Evolutionary conservation across 2,113 vertebrate species (phyloP), one percentile per base, ranked within the genome.

Genomic region (Clarias batrachus): DNA sequence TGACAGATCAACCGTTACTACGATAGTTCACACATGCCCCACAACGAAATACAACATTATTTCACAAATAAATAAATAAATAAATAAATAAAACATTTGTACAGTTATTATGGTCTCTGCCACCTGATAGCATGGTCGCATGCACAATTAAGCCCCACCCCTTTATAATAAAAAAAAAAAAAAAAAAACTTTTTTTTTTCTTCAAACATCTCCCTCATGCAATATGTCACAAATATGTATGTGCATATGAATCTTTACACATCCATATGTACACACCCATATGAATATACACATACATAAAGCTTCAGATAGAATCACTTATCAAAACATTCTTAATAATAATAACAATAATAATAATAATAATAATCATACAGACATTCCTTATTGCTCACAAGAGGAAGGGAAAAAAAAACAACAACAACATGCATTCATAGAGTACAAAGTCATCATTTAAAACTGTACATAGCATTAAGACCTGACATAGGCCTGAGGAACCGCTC

Each of bases 371-470:
- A 84, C 88, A 87, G 85, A 89, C 81, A 89, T 85, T 91, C 90
- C 92, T 95, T 94, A 95, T 92, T 95, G 94, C 93, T 95, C 91
- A 92, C 91, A 86, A 91, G 92, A 92, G 92, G 91, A 94, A 92
- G 93, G 21, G 4, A 30, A 52, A 54, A 78, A 16, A 23, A 60
- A 80, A 30, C 76, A 57, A 79, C 30, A 81, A 92, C 90, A 27
- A 92, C 91, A 95, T 95, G 95, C 94, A 93, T 90, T 91, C 91
- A 91, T 92, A 82, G 93, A 93, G 89, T 87, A 89, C 93, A 93
- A 93, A 90, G 84, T 86, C 87, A 90, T 80, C 30, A 87, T 93
- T 92, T 54, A 94, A 93, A 94, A 93, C 92, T 95, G 90, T 94
- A 95, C 94, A 95, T 81, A 84, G 90, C 70, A 87, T 82, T 89